Evolutionary conservation across 2,888 invertebrate species (phyloP), one percentile per base, ranked within the genome.

Genomic region (Eledona agricola): DNA sequence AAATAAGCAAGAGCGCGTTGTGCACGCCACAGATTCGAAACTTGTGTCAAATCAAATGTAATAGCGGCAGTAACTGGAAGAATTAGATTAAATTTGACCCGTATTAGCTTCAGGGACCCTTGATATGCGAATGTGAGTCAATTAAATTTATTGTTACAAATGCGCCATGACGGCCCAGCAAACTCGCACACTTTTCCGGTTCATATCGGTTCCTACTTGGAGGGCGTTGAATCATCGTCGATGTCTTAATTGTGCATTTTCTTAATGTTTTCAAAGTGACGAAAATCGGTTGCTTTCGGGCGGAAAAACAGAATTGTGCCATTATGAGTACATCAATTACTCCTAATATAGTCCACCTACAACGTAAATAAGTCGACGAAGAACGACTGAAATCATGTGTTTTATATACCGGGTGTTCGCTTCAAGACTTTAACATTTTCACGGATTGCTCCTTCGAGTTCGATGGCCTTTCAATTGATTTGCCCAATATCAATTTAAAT

Each of bases 51-150:
- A 51, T 51, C 51, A 51, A 45, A 45, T 45, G 37, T 51, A 45
- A 51, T 45, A 37, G 37, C 45, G 26, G 37, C 20, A 45, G 45
- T 45, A 51, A 45, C 45, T 51, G 11, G 45, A 51, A 31, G 51
- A 25, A 51, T 51, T 51, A 51, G 42, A 51, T 51, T 51, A 51
- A 43, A 51, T 42, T 51, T 51, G 43, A 26, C 17, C 25, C 51
- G 43, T 34, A 43, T 43, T 42, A 51, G 29, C 47, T 47, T 35
- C 19, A 37, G 37, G 28, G 37, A 47, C 29, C 29, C 47, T 37
- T 26, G 17, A 23, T 31, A 13, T n/a, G 17, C 12, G 12, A 29
- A 29, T 15, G 29, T 17, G 12, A 29, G 19, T 29, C 31, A 15
- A 31, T 23, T 31, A 31, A 22, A 19, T 40, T 40, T 40, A 25